phyloP scores from a whole-genome alignment of 2,888 invertebrate species.

The Trachelus iudaicus region DNA sequence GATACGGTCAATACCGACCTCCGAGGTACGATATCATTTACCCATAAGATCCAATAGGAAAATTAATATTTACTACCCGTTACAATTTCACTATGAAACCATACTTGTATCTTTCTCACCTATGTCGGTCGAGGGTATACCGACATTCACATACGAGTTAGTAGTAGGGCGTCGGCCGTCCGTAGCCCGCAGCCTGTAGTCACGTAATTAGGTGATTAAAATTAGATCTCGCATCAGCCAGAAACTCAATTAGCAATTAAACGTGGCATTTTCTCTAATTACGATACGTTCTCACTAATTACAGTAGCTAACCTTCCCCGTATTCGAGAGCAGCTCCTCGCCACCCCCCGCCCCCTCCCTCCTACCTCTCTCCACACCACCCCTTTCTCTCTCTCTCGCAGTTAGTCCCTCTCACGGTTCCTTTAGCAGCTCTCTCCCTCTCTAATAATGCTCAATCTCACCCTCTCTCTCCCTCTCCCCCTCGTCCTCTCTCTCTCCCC shows the following conservation, averaged over 20 bases:
- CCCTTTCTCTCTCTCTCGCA: neutral
- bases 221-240: slow-evolving; percentile 71
- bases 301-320: slow-evolving; percentile 59
- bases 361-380: neutral
- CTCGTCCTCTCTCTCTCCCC: slow-evolving; percentile 10
- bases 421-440: slow-evolving; percentile 5
- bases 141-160: neutral
- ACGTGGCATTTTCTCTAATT: slow-evolving; percentile 72
- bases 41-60: neutral
- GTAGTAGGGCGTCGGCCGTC: slow-evolving; percentile 47
- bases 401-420: slow-evolving; percentile 5
- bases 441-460: slow-evolving; percentile 4
- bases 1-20: neutral
- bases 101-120: neutral
- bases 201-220: slow-evolving; percentile 72
- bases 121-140: neutral
- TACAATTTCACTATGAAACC: slow-evolving; percentile 41
- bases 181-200: slow-evolving; percentile 64
- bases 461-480: neutral
- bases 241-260: slow-evolving; percentile 73
- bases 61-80: slow-evolving; percentile 34
- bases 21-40: neutral
- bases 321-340: slow-evolving; percentile 4
- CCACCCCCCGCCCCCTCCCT: no score
- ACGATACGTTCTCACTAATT: slow-evolving; percentile 70